Evolutionary conservation across 2,113 vertebrate species (phyloP).

Genomic region (Heterochromis multidens): DNA sequence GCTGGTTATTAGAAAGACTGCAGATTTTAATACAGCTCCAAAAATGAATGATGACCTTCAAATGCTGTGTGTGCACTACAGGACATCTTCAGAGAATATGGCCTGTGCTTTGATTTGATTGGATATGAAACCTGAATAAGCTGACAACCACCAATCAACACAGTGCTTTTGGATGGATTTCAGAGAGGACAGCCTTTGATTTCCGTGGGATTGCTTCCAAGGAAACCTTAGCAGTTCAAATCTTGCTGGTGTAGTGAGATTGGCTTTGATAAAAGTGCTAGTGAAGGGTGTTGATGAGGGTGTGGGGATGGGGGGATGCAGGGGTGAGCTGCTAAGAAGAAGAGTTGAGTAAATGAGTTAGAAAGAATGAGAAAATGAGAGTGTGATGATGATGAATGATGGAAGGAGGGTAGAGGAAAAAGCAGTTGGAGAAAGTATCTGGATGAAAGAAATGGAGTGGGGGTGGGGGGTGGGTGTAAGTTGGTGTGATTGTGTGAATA

Average conservation of each 20-base stretch:
- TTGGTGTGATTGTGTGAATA: not conserved
- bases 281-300: constrained; percentile 4
- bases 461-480: not conserved
- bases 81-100: not conserved
- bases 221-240: not conserved
- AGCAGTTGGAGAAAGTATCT: constrained; percentile 8
- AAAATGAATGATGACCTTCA: not conserved
- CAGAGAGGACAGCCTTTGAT: not conserved
- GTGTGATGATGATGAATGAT: constrained; percentile 5
- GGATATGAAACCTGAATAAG: constrained; percentile 12
- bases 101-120: constrained; percentile 29
- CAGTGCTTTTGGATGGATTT: not conserved
- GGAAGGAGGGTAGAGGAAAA: not conserved
- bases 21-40: not conserved
- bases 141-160: constrained; percentile 12
- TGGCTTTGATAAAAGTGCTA: constrained; percentile 22
- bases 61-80: not conserved
- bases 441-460: constrained; percentile 10
- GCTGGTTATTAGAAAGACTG: not conserved
- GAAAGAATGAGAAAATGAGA: not conserved
- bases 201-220: not conserved
- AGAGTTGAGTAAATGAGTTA: constrained; percentile 1
- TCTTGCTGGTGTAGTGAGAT: constrained; percentile 37
- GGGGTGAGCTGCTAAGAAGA: not conserved
- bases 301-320: not conserved